These are phyloP conservation scores for Periparus ater DNA, from an alignment of 2,797 vertebrate species.

Conservation along the genomic window DNA sequence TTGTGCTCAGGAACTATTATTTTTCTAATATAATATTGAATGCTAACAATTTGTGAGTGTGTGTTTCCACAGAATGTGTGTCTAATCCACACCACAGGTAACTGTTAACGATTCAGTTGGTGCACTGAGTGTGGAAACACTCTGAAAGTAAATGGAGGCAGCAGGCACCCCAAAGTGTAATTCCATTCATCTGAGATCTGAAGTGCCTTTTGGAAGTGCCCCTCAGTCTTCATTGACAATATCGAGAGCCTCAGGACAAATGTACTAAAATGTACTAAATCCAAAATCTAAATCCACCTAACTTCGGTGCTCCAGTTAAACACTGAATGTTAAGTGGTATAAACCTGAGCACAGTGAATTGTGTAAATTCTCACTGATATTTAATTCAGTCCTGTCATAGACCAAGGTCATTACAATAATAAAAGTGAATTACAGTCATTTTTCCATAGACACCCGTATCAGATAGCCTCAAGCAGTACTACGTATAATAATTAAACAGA, in stretches of 20 bases:
- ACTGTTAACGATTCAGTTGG: neutral
- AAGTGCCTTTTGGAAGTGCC: neutral
- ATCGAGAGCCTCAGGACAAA: neutral
- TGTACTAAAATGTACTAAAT: no score
- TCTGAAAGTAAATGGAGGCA: neutral
- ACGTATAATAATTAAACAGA: constrained; percentile 14
- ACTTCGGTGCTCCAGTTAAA: constrained; percentile 21
- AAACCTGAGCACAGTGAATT: constrained; percentile 37
- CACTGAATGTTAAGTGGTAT: constrained; percentile 33
- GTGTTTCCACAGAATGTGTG: neutral
- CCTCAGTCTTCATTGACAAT: constrained; percentile 2
- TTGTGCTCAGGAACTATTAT: neutral
- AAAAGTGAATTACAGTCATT: constrained; percentile 51
- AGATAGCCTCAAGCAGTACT: constrained; percentile 17
- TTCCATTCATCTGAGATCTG: neutral
- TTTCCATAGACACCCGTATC: neutral
- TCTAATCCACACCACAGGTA: neutral
- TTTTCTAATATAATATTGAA: neutral
- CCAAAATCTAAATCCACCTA: constrained; percentile 34
- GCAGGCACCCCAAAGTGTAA: neutral
- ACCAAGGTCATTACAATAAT: constrained; percentile 61
- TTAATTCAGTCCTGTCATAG: constrained; percentile 48
- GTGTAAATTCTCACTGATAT: constrained; percentile 52
- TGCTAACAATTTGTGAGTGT: neutral
- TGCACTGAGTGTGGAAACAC: neutral